Evolutionary conservation across 1,140 invertebrate species (phyloP).

Genomic region (Drosophila dunni): DNA sequence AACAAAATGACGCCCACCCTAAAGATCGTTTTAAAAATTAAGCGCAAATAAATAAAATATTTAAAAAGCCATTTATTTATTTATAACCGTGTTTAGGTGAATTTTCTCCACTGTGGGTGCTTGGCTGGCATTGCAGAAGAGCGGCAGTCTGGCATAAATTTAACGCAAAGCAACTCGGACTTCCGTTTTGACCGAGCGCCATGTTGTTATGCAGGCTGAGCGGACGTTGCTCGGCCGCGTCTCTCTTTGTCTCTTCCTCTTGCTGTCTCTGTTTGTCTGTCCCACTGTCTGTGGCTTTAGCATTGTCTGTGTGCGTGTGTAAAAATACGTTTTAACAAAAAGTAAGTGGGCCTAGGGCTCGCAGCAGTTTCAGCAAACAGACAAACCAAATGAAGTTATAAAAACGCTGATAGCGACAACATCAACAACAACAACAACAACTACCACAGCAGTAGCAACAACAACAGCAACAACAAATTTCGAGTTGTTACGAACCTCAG

Average conservation of each 20-base stretch:
- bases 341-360: slow-evolving; percentile 48
- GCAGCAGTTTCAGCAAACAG: slow-evolving; percentile 43
- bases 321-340: slow-evolving; percentile 67
- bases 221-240: slow-evolving; percentile 23
- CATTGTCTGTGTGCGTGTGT: slow-evolving; percentile 30
- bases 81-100: neutral
- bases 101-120: slow-evolving; percentile 36
- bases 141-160: slow-evolving; percentile 73
- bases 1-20: no score
- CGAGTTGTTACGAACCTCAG: slow-evolving; percentile 15
- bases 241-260: neutral
- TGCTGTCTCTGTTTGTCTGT: slow-evolving; percentile 8
- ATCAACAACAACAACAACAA: slow-evolving; percentile 12
- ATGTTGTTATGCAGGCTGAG: slow-evolving; percentile 69
- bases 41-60: no score
- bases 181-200: slow-evolving; percentile 71
- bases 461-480: slow-evolving; percentile 1
- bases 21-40: no score
- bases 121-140: slow-evolving; percentile 10
- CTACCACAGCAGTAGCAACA: slow-evolving; percentile 23
- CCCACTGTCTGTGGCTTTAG: slow-evolving; percentile 6
- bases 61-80: no score
- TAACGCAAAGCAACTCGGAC: slow-evolving; percentile 73
- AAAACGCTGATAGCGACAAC: slow-evolving; percentile 67
- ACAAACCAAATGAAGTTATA: slow-evolving; percentile 76